phyloP scores from a whole-genome alignment of 1,140 invertebrate species.

The Ostrea edulis region DNA sequence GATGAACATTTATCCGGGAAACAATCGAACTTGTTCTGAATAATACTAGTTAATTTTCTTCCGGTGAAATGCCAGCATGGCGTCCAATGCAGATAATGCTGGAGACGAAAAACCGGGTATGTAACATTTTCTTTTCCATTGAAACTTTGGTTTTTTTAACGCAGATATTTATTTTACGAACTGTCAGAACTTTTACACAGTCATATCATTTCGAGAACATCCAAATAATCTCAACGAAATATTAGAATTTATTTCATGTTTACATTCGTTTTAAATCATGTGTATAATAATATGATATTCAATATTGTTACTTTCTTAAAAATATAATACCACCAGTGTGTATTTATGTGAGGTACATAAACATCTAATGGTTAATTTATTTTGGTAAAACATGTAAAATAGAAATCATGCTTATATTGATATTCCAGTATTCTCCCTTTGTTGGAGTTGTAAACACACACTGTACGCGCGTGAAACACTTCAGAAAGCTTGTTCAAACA shows the following conservation, averaged over 20 bases:
- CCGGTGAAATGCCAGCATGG: conserved; percentile 65
- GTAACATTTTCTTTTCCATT: conserved; percentile 19
- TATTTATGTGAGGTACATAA: background rate
- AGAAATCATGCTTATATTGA: background rate
- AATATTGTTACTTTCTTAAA: background rate
- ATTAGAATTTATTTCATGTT: no score
- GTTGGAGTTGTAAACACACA: conserved; percentile 22
- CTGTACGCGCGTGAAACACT: conserved; percentile 12
- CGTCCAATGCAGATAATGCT: conserved; percentile 63
- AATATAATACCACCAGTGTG: background rate
- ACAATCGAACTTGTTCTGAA: background rate
- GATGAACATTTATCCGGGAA: background rate
- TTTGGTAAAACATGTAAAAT: background rate
- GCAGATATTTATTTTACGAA: background rate
- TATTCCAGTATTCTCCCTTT: background rate
- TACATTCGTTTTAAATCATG: no score
- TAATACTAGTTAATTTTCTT: conserved; percentile 20
- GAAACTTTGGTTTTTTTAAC: background rate
- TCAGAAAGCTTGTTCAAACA: background rate
- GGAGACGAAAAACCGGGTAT: conserved; percentile 60
- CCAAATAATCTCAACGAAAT: no score
- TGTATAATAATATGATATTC: background rate
- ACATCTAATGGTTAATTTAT: background rate
- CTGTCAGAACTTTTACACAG: background rate
- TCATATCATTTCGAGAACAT: no score